Evolutionary conservation across 2,888 invertebrate species (phyloP), one percentile per base, ranked within the genome.

Genomic region (Pheosia tremula): DNA sequence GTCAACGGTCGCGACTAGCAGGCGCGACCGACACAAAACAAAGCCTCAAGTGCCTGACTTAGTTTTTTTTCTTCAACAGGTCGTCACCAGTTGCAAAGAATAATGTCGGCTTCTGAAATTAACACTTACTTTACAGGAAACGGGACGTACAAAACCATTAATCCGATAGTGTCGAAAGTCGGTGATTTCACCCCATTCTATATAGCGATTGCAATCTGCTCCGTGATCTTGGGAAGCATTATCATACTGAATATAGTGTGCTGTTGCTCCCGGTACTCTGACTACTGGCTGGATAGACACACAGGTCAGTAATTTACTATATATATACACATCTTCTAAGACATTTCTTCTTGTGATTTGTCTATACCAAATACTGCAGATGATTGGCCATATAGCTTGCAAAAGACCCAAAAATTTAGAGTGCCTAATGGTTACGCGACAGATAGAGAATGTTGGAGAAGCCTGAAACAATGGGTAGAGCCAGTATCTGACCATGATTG

Each of bases 111-210:
- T 77, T 84, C 84, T 90, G 89, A 91, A 86, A 71, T 80, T 80
- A 85, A 86, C 79, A 68, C 82, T 88, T 90, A 84, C 86, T 90
- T 92, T 90, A 80, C 90, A 88, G 90, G 84, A 68, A 90, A 91
- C 79, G 89, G 82, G 63, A 90, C 91, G 10, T 90, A 88, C 78
- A 86, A 83, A 79, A 69, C 83, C 60, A 78, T 89, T 79, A 90
- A 89, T 72, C 90, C 88, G 8, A 66, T 88, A 57, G 60, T 86
- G 38, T 86, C 88, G 13, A 81, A 79, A 75, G 81, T 90, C 50
- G 96, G 97, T 65, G 96, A 98, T 88, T 98, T 96, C 83, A 96
- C 97, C n/a, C 95, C 96, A 55, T 98, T 98, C 91, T 98, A 98
- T 93, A 95, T 97, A 74, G 95, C 96, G 24, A 96, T 98, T 69